Percentiles rank a stretch among this genome's conserved stretches.
phyloP scores from a whole-genome alignment of 53 echinoderm and acorn worm genomes.

The Zoroaster sp. region DNA sequence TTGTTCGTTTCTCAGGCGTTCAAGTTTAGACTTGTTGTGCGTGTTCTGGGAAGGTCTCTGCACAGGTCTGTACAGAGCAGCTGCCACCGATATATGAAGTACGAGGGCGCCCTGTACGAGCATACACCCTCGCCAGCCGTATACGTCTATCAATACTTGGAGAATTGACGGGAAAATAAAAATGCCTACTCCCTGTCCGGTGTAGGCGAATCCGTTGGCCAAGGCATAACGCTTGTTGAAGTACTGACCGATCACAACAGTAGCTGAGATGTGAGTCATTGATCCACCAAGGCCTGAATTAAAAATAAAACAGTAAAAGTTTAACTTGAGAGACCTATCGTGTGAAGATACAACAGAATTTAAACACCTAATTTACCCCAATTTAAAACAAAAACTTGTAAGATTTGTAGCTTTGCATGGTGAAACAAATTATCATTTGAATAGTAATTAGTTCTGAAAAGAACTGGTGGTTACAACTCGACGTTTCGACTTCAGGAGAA shows the following conservation, averaged over 20 bases:
- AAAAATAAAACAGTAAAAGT: background rate
- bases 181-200: conserved; percentile 42
- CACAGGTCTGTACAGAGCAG: conserved; percentile 13
- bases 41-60: background rate
- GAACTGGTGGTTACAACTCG: no score
- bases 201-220: conserved; percentile 46
- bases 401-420: no score
- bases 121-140: conserved; percentile 48
- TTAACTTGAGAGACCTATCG: background rate
- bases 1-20: background rate
- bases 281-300: conserved; percentile 23
- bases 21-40: background rate
- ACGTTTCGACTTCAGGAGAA: no score
- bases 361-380: no score
- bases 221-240: conserved; percentile 53
- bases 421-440: no score
- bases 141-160: background rate
- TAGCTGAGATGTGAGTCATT: conserved; percentile 36
- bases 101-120: conserved; percentile 44
- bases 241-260: conserved; percentile 49
- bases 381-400: no score
- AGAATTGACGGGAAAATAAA: conserved; percentile 47
- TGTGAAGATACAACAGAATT: background rate
- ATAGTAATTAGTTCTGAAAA: no score
- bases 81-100: conserved; percentile 23